Base-by-base conservation (phyloP, 2,113 vertebrate genomes). In the Ochotona princeps region DNA sequence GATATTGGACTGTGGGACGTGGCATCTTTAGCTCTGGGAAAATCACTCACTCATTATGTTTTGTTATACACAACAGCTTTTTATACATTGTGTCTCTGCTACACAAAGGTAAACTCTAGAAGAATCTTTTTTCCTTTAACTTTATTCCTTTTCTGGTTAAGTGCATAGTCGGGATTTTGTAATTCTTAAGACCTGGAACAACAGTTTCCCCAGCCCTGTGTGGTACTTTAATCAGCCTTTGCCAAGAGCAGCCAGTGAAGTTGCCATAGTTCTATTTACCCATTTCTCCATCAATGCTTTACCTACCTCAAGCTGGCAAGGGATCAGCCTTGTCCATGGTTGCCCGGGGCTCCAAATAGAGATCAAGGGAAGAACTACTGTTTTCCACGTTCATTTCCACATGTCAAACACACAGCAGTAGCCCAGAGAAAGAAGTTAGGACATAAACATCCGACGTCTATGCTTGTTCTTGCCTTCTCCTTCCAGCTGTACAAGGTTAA, bases 51-150 rank as follows among this genome's bases (percentile, higher is more conserved):
- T 57, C 54, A 57, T 57, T 57, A 69, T 35, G 44, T 92, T 84
- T 96, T 83, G 15, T 91, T 96, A 83, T 86, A 85, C 88, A n/a
- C 17, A 32, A 14, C 70, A 12, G 54, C n/a, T 85, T 88, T 78
- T 51, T 72, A 25, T 81, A 28, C 35, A 28, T 63, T 86, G 72
- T 83, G 72, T 74, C 44, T 76, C 30, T 91, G 15, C 66, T 61
- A 70, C 69, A 17, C 28, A 83, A 90, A 92, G 28, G 70, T 65
- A 82, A 93, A 67, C 10, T 73, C 44, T 32, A 11, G 1, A 38
- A 38, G 1, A 4, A 25, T 84, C 21, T 65, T 57, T 84, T 26
- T 73, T 13, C 44, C 49, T 79, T 76, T 87, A 13, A 30, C 35
- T 76, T 82, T 93, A 21, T 32, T 74, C 8, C 21, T 87, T 69